Evolutionary conservation across 2,113 vertebrate species (phyloP).

Genomic region (human): GRCh38 chr15:55547001-55547500

Average conservation of each 20-base stretch:
- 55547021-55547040: conserved; percentile 85
- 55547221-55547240: conserved; percentile 6
- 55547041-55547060: conserved; percentile 86
- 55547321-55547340: conserved; percentile 40
- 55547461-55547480: background rate
- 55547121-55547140: conserved; percentile 88
- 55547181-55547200: conserved; percentile 7
- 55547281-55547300: background rate
- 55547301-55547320: conserved; percentile 28
- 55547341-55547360: background rate
- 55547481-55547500: conserved; percentile 24
- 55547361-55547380: conserved; percentile 26
- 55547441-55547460: conserved; percentile 37
- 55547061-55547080: conserved; percentile 93
- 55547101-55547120: conserved; percentile 91
- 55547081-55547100: conserved; percentile 91
- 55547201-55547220: background rate
- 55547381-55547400: conserved; percentile 15
- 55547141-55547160: conserved; percentile 84
- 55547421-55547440: conserved; percentile 37
- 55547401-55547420: conserved; percentile 19
- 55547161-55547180: conserved; percentile 69
- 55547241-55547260: background rate
- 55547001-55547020: conserved; percentile 83
- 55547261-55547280: conserved; percentile 44